phyloP scores from a whole-genome alignment of 2,888 invertebrate genomes.

The Pherbina coryleti region DNA sequence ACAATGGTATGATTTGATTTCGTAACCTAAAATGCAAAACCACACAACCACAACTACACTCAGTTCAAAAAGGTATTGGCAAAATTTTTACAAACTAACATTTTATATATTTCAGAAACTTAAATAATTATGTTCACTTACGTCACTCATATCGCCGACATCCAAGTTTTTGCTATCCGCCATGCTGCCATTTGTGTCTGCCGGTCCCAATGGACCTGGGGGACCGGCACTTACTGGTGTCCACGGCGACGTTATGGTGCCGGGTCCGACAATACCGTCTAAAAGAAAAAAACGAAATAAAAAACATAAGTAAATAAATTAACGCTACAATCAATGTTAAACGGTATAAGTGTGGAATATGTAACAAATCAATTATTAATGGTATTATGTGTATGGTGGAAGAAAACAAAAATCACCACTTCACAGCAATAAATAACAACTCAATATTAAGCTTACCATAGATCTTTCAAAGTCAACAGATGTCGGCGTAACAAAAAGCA shows the following conservation, averaged over 20 bases:
- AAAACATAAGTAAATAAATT: neutral
- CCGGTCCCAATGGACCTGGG: slow-evolving; percentile 73
- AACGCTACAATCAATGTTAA: no score
- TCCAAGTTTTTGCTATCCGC: slow-evolving; percentile 92
- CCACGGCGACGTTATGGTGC: slow-evolving; percentile 98
- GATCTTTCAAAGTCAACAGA: neutral
- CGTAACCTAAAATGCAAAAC: no score
- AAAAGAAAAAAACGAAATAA: slow-evolving; percentile 61
- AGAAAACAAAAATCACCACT: neutral
- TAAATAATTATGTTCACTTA: slow-evolving; percentile 68
- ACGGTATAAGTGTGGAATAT: neutral
- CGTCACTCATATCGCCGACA: slow-evolving; percentile 93
- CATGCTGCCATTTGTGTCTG: slow-evolving; percentile 93
- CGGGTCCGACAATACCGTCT: slow-evolving; percentile 83
- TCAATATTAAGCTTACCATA: neutral
- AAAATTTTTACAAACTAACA: no score
- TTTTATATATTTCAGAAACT: no score
- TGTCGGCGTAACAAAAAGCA: no score
- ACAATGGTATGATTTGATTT: no score
- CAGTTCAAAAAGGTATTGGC: no score
- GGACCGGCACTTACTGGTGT: slow-evolving; percentile 89
- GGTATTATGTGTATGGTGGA: neutral
- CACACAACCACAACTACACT: no score
- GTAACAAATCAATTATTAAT: slow-evolving; percentile 8
- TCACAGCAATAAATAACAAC: neutral